These are phyloP conservation scores for Uria lomvia DNA, from an alignment of 2,113 vertebrate species.

Conservation along the genomic window DNA sequence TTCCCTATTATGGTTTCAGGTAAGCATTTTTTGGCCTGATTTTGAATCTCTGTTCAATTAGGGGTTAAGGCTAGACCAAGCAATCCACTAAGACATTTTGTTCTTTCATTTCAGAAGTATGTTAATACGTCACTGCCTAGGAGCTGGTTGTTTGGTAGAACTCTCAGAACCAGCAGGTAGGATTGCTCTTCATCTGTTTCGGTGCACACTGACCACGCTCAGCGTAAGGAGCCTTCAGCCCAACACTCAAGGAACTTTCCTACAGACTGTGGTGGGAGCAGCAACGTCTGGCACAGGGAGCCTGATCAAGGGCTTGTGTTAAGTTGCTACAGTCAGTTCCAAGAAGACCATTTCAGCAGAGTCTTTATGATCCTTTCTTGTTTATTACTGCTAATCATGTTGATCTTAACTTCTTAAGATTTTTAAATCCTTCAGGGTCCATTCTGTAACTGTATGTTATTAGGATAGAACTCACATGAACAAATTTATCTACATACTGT, in stretches of 20 bases:
- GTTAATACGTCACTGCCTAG: too few species aligned
- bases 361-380: not conserved
- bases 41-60: not conserved
- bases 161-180: not conserved
- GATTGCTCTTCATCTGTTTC: not conserved
- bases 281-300: not conserved
- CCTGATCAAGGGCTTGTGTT: not conserved
- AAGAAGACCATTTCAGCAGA: not conserved
- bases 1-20: not conserved
- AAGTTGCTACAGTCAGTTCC: not conserved
- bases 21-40: not conserved
- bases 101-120: not conserved
- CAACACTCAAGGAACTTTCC: not conserved
- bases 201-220: rapidly evolving
- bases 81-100: not conserved
- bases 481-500: not conserved
- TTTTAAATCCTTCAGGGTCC: not conserved
- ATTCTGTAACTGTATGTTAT: not conserved
- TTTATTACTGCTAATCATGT: not conserved
- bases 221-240: not conserved
- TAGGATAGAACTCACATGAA: not conserved
- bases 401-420: not conserved
- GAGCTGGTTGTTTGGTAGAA: not conserved
- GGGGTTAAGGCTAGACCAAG: not conserved
- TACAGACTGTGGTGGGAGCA: not conserved